Evolutionary conservation across 2,113 vertebrate species (phyloP), one percentile per base, ranked within the genome.

Genomic region (Labeo catla): DNA sequence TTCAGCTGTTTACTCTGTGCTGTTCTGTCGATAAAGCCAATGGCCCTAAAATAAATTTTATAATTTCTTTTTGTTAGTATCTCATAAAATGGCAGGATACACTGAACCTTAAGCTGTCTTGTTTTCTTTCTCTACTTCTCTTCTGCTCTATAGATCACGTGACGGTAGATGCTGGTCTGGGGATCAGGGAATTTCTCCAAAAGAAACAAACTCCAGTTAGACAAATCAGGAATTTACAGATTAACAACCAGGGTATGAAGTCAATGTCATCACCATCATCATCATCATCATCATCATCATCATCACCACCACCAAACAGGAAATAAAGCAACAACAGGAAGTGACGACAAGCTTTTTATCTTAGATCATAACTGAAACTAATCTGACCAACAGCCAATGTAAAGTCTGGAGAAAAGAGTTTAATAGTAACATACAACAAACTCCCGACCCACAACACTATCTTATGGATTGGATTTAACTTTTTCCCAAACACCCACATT

Each of bases 231-330:
- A 93, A 68, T 13, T n/a, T 95, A 16, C 90, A 87, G 8, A 89
- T 92, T 83, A 92, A 93, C 86, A 86, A 89, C 76, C 83, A 89
- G 28, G 94, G 94, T 95, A 91, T 74, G 72, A 74, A n/a, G 8
- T 78, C 63, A 73, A 77, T 43, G n/a, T 47, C n/a, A 65, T 43
- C 39, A 28, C 36, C 74, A 34, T 52, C 36, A 52, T 50, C 45
- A 70, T 23, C 21, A 8, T 21, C 1, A 8, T 66, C 28, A 39
- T 36, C 28, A 70, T 21, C 10, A 12, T 34, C 63, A 11, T 12
- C 70, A 45, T 43, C 34, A n/a, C 21, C 4, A 63, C n/a, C 13
- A 36, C 5, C 52, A 16, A 54, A 19, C 52, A 54, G 52, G 52
- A 54, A 16, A 54, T 52, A 52, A 52, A 5, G 12, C 50, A 52